Evolutionary conservation across 2,113 vertebrate genomes (phyloP).

Genomic region (Oreotrochilus melanogaster): DNA sequence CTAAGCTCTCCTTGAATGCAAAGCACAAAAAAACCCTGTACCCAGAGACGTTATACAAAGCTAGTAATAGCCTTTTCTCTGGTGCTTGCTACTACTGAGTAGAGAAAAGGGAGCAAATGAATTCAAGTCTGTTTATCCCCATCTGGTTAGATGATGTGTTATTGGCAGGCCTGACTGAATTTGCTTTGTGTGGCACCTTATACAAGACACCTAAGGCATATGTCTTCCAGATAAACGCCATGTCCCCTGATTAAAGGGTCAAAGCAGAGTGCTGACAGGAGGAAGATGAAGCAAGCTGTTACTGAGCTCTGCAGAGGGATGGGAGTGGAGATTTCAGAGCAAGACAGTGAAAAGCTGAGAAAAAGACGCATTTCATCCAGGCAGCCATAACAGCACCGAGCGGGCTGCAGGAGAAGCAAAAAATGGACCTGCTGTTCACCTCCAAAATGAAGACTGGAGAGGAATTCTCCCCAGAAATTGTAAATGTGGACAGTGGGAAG

Average conservation of each 20-base stretch:
- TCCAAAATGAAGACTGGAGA: background rate
- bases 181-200: slow-evolving; percentile 62
- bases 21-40: background rate
- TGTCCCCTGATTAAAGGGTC: slow-evolving; percentile 73
- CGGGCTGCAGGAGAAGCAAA: background rate
- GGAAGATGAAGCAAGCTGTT: slow-evolving; percentile 70
- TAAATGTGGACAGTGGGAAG: background rate
- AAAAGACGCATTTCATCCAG: slow-evolving; percentile 28
- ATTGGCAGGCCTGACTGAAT: slow-evolving; percentile 61
- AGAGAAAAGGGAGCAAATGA: slow-evolving; percentile 60
- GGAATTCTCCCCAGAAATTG: background rate
- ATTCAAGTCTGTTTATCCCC: slow-evolving; percentile 69
- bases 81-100: slow-evolving; percentile 23
- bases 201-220: slow-evolving; percentile 67
- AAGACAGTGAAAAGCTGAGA: slow-evolving; percentile 62
- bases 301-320: slow-evolving; percentile 42
- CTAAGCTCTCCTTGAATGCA: background rate
- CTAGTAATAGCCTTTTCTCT: slow-evolving; percentile 53
- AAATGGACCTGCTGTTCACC: background rate
- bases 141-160: slow-evolving; percentile 67
- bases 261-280: slow-evolving; percentile 69
- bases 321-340: slow-evolving; percentile 60
- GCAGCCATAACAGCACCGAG: background rate
- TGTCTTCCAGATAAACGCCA: slow-evolving; percentile 69
- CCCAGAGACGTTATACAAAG: slow-evolving; percentile 2